Percentiles rank a stretch among this genome's conserved stretches.
phyloP scores from a whole-genome alignment of 2,113 vertebrate genomes.

The Heteronetta atricapilla region DNA sequence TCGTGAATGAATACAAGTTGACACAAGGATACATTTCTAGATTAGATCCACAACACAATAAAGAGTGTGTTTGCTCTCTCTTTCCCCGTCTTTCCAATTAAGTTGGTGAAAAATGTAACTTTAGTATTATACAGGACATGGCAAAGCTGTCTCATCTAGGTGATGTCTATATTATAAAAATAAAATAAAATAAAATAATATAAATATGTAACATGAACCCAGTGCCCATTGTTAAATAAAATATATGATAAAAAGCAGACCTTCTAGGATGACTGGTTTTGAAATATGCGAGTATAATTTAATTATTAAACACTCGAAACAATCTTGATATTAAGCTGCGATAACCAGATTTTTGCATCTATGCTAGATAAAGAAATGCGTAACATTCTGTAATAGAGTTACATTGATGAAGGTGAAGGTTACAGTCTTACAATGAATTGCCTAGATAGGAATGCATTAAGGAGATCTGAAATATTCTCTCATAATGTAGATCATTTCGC shows the following conservation, averaged over 20 bases:
- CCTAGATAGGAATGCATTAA: slow-evolving; percentile 73
- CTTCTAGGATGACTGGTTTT: slow-evolving; percentile 77
- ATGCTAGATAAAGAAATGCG: slow-evolving; percentile 75
- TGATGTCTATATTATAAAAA: slow-evolving; percentile 85
- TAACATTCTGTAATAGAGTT: slow-evolving; percentile 74
- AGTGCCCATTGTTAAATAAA: slow-evolving; percentile 82
- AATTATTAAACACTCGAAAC: slow-evolving; percentile 79
- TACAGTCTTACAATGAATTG: slow-evolving; percentile 75
- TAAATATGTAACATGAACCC: slow-evolving; percentile 84
- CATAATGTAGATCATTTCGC: slow-evolving; percentile 60
- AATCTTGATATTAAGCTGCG: slow-evolving; percentile 73
- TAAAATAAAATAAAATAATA: slow-evolving; percentile 84
- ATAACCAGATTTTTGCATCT: slow-evolving; percentile 75
- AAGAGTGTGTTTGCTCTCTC: slow-evolving; percentile 66
- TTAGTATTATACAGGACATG: slow-evolving; percentile 81
- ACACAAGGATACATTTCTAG: slow-evolving; percentile 65
- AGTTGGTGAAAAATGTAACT: slow-evolving; percentile 77
- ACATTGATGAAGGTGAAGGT: slow-evolving; percentile 75
- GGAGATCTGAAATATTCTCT: slow-evolving; percentile 74
- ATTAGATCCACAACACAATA: slow-evolving; percentile 69
- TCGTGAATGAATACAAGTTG: slow-evolving; percentile 57
- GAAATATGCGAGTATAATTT: slow-evolving; percentile 79
- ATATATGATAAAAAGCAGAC: slow-evolving; percentile 80
- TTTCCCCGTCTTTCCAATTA: slow-evolving; percentile 75
- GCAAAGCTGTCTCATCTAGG: slow-evolving; percentile 81